Percentiles rank a stretch among this genome's conserved stretches.
Evolutionary conservation across 1,140 invertebrate genomes (phyloP).

Genomic region (Globodera rostochiensis): DNA sequence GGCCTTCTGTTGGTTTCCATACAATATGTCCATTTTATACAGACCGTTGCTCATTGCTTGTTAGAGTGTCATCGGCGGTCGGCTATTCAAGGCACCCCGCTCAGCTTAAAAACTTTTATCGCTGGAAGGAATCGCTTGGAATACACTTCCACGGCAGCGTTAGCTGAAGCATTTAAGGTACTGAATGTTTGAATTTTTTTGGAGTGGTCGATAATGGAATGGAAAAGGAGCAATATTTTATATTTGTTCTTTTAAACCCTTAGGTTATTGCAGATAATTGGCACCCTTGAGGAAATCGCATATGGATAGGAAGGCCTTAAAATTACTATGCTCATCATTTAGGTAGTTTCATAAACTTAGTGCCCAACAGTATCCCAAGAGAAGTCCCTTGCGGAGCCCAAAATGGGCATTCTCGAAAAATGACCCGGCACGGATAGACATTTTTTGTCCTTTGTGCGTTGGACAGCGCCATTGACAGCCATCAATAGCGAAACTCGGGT

Average conservation of each 20-base stretch:
- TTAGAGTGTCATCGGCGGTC: conserved; percentile 76
- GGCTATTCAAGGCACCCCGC: conserved; percentile 71
- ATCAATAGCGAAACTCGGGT: background rate
- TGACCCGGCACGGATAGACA: background rate
- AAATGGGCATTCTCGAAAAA: background rate
- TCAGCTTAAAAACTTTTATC: conserved; percentile 81
- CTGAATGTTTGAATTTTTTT: conserved; percentile 20
- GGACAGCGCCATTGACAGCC: background rate
- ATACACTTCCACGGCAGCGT: conserved; percentile 83
- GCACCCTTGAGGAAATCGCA: conserved; percentile 82
- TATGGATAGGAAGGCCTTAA: too few species aligned
- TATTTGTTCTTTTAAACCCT: background rate
- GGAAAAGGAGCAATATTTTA: too few species aligned
- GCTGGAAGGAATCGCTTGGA: conserved; percentile 91
- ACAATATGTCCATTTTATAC: conserved; percentile 38
- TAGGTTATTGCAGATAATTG: conserved; percentile 68
- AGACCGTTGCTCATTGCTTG: conserved; percentile 79
- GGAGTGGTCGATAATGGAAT: background rate
- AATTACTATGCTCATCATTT: too few species aligned
- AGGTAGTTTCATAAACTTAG: background rate
- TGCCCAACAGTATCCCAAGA: background rate
- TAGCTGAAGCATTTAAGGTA: conserved; percentile 81
- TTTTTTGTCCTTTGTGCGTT: background rate
- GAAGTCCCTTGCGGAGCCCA: background rate
- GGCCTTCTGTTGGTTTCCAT: conserved; percentile 12